Base-by-base conservation (phyloP, 23 tunicate species). In the Botrylloides violaceus region DNA sequence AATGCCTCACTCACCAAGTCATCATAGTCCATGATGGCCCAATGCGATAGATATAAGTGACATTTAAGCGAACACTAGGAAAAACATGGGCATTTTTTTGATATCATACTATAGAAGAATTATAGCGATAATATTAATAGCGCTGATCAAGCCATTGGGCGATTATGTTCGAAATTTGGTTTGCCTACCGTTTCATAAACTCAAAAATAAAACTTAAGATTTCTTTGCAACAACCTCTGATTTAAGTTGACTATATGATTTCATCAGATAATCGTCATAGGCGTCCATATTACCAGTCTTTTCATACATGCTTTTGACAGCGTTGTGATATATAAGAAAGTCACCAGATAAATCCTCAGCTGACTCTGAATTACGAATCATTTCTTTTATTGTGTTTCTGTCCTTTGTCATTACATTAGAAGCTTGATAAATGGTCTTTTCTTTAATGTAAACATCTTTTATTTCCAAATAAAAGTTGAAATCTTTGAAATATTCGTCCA, bases 401-500 rank as follows among this genome's bases (percentile, higher is more conserved):
- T 77, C 61, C 47, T 77, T 77, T 37, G 30, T 61, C 47, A 27
- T 36, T 1, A 84, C 79, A 3, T 71, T 71, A 21, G 83, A 70
- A 3, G n/a, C 7, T 24, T 72, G 31, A 47, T 58, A 87, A n/a
- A 87, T 1, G 7, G 68, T 63, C 58, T 87, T 87, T 36, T 87
- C 95, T 9, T 60, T 24, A 2, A 87, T 39, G 75, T 80, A 87
- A 26, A 76, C 47, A 49, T 53, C 64, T 64, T 87, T 87, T 34
- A 79, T 81, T 36, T 80, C 58, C 1, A 59, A 34, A 63, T 87
- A 87, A 63, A 63, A 87, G 18, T 87, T 78, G 29, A n/a, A 48
- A 53, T 76, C 77, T 22, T 34, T 65, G 55, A 78, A 90, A 66
- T 66, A 78, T 35, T 61, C 29, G 50, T 90, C 78, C 97, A 90